Percentiles rank a stretch among this genome's conserved stretches.
These are phyloP conservation scores for Acyrthosiphon pisum DNA, from an alignment of 1,140 invertebrate genomes.

Conservation along the genomic window DNA sequence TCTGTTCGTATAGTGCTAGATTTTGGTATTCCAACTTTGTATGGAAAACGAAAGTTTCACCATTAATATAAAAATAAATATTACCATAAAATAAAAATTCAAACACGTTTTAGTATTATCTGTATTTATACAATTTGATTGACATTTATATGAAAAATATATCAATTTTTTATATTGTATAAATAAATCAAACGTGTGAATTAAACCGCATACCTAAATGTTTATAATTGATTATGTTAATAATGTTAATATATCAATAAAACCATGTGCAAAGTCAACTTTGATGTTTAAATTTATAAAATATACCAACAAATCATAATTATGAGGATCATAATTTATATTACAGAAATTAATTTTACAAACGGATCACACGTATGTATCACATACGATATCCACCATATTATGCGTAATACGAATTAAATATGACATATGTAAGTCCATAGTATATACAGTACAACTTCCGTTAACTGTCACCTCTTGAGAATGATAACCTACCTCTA, in stretches of 20 bases:
- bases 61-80: background rate
- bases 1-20: background rate
- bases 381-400: background rate
- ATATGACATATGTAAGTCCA: too few species aligned
- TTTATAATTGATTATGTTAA: background rate
- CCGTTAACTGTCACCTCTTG: background rate
- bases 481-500: too few species aligned
- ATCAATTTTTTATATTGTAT: background rate
- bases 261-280: background rate
- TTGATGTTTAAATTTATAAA: background rate
- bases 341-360: too few species aligned
- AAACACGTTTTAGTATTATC: background rate
- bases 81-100: background rate
- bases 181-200: background rate
- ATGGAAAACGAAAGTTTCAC: background rate
- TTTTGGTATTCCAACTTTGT: slow-evolving; percentile 14
- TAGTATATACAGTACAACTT: background rate
- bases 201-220: too few species aligned
- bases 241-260: background rate
- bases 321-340: background rate
- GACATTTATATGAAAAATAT: background rate
- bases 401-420: too few species aligned
- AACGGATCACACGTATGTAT: background rate
- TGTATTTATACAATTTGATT: background rate
- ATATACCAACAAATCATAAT: background rate